Percentiles rank a stretch among this genome's conserved stretches.
Evolutionary conservation across 92 coral and sea anemone species (phyloP).

Genomic region (Zoanthus gigantus): DNA sequence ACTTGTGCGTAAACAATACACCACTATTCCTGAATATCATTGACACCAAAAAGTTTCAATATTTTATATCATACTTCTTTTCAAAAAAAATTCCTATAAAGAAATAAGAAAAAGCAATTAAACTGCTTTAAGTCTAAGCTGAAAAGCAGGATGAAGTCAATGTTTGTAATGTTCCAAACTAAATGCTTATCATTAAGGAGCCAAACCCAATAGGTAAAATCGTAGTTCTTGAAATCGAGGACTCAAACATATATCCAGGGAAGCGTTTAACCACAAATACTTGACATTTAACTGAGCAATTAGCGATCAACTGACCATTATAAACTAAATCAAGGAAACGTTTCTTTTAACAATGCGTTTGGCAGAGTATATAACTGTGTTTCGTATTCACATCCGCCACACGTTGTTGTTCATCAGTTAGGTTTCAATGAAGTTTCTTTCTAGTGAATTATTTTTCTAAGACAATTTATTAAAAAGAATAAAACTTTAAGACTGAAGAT

Average conservation of each 20-base stretch:
- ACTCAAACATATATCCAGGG: conserved; percentile 1
- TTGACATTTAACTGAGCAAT: conserved; percentile 24
- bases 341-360: conserved; percentile 5
- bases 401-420: not conserved
- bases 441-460: not conserved
- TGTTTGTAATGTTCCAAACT: not conserved
- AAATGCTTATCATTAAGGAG: not conserved
- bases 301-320: conserved; percentile 29
- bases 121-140: not conserved
- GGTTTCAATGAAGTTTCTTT: not conserved
- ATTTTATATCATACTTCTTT: conserved; percentile 36
- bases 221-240: conserved; percentile 15
- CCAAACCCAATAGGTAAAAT: not conserved
- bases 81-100: conserved; percentile 24
- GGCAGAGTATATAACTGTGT: not conserved
- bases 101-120: conserved; percentile 18
- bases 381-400: not conserved
- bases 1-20: conserved; percentile 28
- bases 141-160: not conserved
- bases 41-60: conserved; percentile 30
- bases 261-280: conserved; percentile 25
- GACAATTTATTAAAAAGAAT: not conserved
- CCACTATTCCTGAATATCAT: conserved; percentile 22
- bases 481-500: not conserved
- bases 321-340: conserved; percentile 1